Evolutionary conservation across 2,888 invertebrate genomes (phyloP).

Genomic region (Cerastoderma edule): DNA sequence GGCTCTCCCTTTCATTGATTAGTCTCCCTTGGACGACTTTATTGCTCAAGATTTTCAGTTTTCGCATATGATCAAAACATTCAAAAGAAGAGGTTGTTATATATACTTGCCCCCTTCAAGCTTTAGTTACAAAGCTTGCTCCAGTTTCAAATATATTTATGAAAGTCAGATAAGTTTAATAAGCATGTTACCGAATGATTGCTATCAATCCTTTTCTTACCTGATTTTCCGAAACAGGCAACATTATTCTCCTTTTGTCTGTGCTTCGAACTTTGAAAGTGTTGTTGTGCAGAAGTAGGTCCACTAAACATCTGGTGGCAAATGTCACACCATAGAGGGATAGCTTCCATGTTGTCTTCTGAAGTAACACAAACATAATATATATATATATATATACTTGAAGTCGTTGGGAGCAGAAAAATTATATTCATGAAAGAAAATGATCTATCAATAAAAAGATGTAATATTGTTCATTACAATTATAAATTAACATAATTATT

Average conservation of each 20-base stretch:
- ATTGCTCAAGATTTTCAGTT: too few relatives aligned
- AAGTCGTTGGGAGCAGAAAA: too few relatives aligned
- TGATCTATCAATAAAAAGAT: too few relatives aligned
- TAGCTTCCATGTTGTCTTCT: not conserved
- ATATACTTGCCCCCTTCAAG: not conserved
- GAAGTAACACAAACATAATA: too few relatives aligned
- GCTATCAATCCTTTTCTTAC: not conserved
- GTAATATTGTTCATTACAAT: too few relatives aligned
- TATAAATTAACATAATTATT: too few relatives aligned
- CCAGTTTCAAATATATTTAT: not conserved
- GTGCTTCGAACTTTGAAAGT: constrained; percentile 64
- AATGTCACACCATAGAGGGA: constrained; percentile 55
- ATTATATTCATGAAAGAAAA: too few relatives aligned
- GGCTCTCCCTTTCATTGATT: too few relatives aligned
- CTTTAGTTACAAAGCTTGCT: not conserved
- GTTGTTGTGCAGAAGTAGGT: constrained; percentile 61
- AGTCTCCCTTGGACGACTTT: too few relatives aligned
- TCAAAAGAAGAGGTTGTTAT: constrained; percentile 1
- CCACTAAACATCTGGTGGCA: constrained; percentile 67
- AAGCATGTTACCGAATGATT: not conserved
- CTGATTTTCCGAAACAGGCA: not conserved
- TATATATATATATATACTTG: too few relatives aligned
- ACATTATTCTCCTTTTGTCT: constrained; percentile 43
- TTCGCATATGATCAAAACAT: too few relatives aligned
- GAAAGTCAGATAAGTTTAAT: not conserved